Conservation (phyloP, 2,113 vertebrate species). For the Plectropomus leopardus region DNA sequence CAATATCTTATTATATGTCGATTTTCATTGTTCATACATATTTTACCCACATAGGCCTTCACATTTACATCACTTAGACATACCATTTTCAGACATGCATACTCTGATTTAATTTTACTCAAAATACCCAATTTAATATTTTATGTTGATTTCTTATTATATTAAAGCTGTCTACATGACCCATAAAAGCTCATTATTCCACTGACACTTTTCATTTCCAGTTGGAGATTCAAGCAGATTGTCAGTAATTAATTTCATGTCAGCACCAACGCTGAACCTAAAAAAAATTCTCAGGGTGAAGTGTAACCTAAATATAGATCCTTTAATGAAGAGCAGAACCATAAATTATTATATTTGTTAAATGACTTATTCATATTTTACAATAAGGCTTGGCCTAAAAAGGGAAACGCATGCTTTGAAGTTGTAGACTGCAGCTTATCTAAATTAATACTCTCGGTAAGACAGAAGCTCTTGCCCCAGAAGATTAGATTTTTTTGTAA, state of each 20-base stretch:
- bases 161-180: not conserved
- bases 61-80: not conserved
- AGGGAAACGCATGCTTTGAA: not conserved
- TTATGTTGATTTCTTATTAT: not conserved
- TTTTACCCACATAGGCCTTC: no score
- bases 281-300: not conserved
- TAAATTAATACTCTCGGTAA: not conserved
- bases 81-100: not conserved
- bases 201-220: conserved; percentile 26
- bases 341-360: conserved; percentile 24
- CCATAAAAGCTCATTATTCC: conserved; percentile 28
- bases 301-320: conserved; percentile 18
- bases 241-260: conserved; percentile 22
- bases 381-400: not conserved
- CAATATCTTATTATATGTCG: not conserved
- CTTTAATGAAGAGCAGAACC: conserved; percentile 7
- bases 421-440: not conserved
- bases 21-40: not conserved
- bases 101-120: not conserved
- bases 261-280: not conserved
- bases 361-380: not conserved
- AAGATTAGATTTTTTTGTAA: not conserved
- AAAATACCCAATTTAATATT: conserved; percentile 1
- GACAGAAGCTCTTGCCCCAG: not conserved
- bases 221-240: conserved; percentile 10